phyloP scores from a whole-genome alignment of 2,113 vertebrate species.

The Atlantisia rogersi region DNA sequence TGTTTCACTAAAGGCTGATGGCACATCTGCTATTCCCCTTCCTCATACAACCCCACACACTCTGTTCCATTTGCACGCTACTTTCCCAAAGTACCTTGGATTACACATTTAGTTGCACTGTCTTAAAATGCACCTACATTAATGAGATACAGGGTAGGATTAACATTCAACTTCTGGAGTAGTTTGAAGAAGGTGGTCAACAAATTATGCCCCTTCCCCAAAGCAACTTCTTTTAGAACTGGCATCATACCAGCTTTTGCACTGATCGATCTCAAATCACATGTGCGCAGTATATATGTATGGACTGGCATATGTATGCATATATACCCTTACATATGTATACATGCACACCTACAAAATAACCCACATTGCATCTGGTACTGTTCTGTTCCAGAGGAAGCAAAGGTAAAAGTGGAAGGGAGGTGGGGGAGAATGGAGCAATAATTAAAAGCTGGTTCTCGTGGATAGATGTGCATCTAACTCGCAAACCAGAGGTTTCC shows the following conservation, averaged over 20 bases:
- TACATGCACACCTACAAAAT: not conserved
- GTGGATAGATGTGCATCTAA: not conserved
- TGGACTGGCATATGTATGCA: not conserved
- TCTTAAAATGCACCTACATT: not conserved
- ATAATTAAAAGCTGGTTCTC: not conserved
- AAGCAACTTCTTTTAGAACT: not conserved
- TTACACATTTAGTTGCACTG: not conserved
- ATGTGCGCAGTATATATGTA: not conserved
- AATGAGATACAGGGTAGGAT: not conserved
- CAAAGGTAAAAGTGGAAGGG: not conserved
- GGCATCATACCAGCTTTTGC: not conserved
- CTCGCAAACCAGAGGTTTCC: slow-evolving; percentile 14
- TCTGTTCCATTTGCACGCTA: not conserved
- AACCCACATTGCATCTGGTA: not conserved
- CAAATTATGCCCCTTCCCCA: not conserved
- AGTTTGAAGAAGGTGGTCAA: not conserved
- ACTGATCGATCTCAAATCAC: not conserved
- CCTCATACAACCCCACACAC: not conserved
- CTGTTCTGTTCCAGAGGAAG: not conserved
- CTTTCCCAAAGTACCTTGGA: not conserved
- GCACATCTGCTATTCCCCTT: not conserved
- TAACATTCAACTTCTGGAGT: not conserved
- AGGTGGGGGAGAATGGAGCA: not conserved
- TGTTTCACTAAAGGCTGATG: not conserved
- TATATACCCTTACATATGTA: not conserved